Base-by-base conservation (phyloP, 37 sponge, comb jelly and placozoan genomes). In the Geodia barretti region DNA sequence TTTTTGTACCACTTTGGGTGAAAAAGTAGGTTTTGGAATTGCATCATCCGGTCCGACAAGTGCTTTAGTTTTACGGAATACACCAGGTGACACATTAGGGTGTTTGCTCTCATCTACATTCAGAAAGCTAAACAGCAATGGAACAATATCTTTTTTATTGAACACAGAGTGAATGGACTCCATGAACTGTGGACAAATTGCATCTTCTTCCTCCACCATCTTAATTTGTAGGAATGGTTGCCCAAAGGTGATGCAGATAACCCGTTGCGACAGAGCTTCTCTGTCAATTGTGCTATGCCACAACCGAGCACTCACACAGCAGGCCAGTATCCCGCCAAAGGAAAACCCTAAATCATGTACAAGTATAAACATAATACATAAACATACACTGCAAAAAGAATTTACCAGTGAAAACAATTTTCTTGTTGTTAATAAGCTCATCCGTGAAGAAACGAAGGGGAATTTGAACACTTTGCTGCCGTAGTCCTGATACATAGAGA, bases 351-450 rank as follows among this genome's bases (percentile, higher is more conserved):
- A 14, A 73, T 7, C 39, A 71, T 5, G 1, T 54, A 28, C 21
- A 23, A 33, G 29, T 2, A 2, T 32, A 73, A 7, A 1, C 9
- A 14, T 21, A 14, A 5, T 41, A 33, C 75, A 40, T 14, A 43
- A 75, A 5, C 70, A 33, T 63, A 39, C 39, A 69, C 21, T 3
- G 33, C 1, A 31, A 20, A 64, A 42, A 11, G 39, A 4, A 43
- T 70, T 25, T 76, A 87, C 87, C 90, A 68, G 85, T 84, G 39
- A 90, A 75, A 54, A 90, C 71, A 19, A 90, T 76, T 30, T 75
- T 41, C 24, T 74, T 25, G 31, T 76, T 41, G 21, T 84, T 67
- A 34, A 24, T 36, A 38, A 90, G 28, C 39, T 72, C 82, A 64
- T 90, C 77, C 31, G 80, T 74, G 37, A 90, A 84, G 64, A 80